Base-by-base conservation (phyloP, 1,140 invertebrate species). In the Eubasilissa regina region DNA sequence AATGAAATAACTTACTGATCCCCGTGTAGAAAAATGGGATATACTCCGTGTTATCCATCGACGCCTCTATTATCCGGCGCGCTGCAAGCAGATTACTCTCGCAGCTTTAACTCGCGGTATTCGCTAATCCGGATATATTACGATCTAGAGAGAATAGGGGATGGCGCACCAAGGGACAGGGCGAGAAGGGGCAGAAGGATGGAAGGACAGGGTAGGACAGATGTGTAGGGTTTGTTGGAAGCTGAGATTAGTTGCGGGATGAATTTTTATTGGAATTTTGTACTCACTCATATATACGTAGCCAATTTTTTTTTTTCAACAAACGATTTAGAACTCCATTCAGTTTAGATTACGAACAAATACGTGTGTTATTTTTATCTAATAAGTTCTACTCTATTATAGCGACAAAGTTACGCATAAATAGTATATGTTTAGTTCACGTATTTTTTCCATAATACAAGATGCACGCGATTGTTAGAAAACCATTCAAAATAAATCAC, bases 41-140 rank as follows among this genome's bases (percentile, higher is more conserved):
- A 64, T 25, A 25, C 17, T 35, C 11, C n/a, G n/a, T 25, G 60
- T 25, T 64, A 43, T 47, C 70, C 70, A 56, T 21, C 12, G 70
- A 53, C 51, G 53, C 17, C 70, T 76, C 68, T 53, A 43, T 48
- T 68, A 68, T 47, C 43, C 12, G 8, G 13, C 53, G 53, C 79
- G 35, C 66, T 75, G 75, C 56, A 78, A 64, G 72, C 72, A 79
- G 62, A 73, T 80, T 80, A 73, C 62, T 21, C 21, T 60, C 72
- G 44, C 56, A n/a, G 68, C 78, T 72, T 66, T 62, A 66, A 25
- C 78, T 45, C 58, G 55, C 47, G 60, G 58, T 47, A 72, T 72
- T 75, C 77, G 35, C 68, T 82, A 80, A 80, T 82, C 81, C 78
- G 81, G 78, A 82, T 82, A 82, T 82, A 82, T 82, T 82, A 80